These are phyloP conservation scores for Phodopus roborovskii DNA, from an alignment of 2,113 vertebrate species.

Conservation along the genomic window DNA sequence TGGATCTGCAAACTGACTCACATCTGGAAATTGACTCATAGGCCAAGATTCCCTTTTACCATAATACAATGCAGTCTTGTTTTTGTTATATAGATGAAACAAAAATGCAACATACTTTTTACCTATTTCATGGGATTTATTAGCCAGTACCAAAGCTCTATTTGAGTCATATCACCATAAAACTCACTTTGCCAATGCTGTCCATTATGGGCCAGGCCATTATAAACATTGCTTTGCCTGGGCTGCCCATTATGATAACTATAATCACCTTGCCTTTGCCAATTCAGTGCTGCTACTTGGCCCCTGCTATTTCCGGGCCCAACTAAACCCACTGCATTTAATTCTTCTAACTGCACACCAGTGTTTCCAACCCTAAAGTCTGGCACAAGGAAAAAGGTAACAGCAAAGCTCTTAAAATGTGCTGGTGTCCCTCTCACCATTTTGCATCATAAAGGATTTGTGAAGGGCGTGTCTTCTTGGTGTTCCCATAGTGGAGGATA, in stretches of 20 bases:
- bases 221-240: background rate
- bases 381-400: background rate
- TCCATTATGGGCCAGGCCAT: background rate
- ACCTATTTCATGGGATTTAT: background rate
- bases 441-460: background rate
- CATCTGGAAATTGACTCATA: no score
- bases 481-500: background rate
- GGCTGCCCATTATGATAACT: background rate
- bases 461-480: background rate
- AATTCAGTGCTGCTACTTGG: background rate
- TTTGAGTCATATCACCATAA: background rate
- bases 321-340: background rate
- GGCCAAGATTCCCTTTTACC: background rate
- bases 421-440: background rate
- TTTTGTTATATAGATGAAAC: background rate
- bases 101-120: background rate
- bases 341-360: background rate
- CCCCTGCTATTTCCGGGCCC: background rate
- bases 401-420: background rate
- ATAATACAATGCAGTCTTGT: background rate
- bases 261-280: background rate
- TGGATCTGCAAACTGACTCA: background rate
- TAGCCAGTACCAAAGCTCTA: background rate
- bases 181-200: background rate
- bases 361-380: background rate